phyloP scores from a whole-genome alignment of 30 jellyfish, hydroid and myxozoan genomes.

The Chrysaora quinquecirrha region DNA sequence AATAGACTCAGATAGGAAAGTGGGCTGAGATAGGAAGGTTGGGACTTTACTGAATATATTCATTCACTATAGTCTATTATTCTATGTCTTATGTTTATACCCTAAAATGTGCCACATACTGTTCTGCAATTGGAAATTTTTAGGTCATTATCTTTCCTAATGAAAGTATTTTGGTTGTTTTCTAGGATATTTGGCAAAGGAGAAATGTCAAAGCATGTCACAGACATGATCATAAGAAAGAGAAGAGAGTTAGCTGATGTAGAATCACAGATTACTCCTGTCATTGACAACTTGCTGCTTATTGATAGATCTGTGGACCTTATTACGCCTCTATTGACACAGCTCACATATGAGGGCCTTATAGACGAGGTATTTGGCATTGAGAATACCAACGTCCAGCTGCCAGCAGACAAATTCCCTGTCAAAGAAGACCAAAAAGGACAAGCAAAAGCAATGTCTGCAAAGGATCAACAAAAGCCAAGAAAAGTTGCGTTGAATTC shows the following conservation, averaged over 20 bases:
- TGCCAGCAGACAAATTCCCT: conserved; percentile 89
- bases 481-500: conserved; percentile 80
- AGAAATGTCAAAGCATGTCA: conserved; percentile 81
- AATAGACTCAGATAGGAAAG: too few species aligned
- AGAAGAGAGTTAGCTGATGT: conserved; percentile 91
- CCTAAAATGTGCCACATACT: too few species aligned
- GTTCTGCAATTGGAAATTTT: too few species aligned
- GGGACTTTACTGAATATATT: too few species aligned
- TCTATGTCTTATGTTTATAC: too few species aligned
- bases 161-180: too few species aligned
- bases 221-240: conserved; percentile 91
- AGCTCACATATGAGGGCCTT: conserved; percentile 95
- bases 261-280: conserved; percentile 90
- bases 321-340: conserved; percentile 94
- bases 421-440: conserved; percentile 75
- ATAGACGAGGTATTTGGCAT: conserved; percentile 86
- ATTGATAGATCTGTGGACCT: conserved; percentile 93
- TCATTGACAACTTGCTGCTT: conserved; percentile 82
- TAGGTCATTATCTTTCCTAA: too few species aligned
- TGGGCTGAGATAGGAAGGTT: too few species aligned
- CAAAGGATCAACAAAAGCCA: conserved; percentile 76
- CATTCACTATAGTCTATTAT: too few species aligned
- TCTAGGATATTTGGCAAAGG: conserved; percentile 75
- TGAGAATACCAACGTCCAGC: conserved; percentile 84
- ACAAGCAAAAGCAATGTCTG: conserved; percentile 5